These are phyloP conservation scores for Oikopleura dioica DNA, from an alignment of 23 tunicate genomes.

Conservation along the genomic window DNA sequence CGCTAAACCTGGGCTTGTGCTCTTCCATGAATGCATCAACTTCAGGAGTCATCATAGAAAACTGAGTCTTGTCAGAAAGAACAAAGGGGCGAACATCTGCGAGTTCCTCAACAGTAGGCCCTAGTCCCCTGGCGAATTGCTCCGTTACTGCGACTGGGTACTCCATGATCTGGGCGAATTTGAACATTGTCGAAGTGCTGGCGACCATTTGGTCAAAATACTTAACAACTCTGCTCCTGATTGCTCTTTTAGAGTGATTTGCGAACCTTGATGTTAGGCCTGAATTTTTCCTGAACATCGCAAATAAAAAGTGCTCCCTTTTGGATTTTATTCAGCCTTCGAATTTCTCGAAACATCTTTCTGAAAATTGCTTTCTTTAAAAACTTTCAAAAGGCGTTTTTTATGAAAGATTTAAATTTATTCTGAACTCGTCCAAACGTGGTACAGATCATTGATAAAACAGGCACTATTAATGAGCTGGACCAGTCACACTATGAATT, in stretches of 20 bases:
- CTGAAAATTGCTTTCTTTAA: too few species aligned
- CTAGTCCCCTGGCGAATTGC: background rate
- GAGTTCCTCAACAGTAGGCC: background rate
- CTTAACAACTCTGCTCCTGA: background rate
- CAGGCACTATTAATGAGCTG: too few species aligned
- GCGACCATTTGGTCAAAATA: background rate
- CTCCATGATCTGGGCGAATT: background rate
- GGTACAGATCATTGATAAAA: too few species aligned
- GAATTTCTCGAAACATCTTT: too few species aligned
- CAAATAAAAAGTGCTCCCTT: background rate
- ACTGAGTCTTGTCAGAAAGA: background rate
- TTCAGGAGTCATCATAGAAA: constrained; percentile 5
- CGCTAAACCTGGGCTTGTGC: background rate
- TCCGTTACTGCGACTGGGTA: background rate
- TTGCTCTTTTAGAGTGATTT: background rate
- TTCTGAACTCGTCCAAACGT: too few species aligned
- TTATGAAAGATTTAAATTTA: too few species aligned
- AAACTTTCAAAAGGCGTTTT: too few species aligned
- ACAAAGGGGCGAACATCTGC: background rate
- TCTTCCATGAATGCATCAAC: background rate
- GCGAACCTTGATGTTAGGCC: background rate
- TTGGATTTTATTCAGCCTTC: background rate
- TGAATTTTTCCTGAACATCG: background rate
- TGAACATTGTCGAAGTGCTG: background rate
- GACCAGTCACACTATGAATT: too few species aligned